These are phyloP conservation scores for Hydrotaea diabolus DNA, from an alignment of 2,888 invertebrate genomes.

Conservation along the genomic window DNA sequence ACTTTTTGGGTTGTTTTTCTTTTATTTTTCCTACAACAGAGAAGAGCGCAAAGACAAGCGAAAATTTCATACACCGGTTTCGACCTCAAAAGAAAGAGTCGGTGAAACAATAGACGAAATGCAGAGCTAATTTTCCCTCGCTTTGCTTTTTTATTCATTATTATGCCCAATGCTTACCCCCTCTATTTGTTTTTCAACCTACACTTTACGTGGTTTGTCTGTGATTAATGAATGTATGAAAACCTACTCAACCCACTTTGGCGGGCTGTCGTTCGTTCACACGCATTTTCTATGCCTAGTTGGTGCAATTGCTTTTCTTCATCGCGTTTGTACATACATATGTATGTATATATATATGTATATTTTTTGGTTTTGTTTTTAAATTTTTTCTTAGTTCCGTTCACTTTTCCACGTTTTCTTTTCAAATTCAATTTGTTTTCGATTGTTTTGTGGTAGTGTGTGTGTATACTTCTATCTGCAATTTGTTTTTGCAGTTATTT, in stretches of 20 bases:
- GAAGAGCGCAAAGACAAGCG: neutral
- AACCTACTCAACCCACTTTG: constrained; percentile 52
- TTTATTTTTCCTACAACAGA: constrained; percentile 37
- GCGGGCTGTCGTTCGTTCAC: neutral
- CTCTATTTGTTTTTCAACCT: neutral
- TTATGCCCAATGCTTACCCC: neutral
- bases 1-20: constrained; percentile 47
- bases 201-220: neutral
- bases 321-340: no score
- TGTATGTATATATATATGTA: neutral
- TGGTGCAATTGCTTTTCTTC: neutral
- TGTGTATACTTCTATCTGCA: neutral
- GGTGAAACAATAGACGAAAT: constrained; percentile 17
- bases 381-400: constrained; percentile 30
- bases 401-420: constrained; percentile 44
- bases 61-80: constrained; percentile 45
- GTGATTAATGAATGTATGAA: constrained; percentile 26
- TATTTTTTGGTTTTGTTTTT: constrained; percentile 7
- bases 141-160: constrained; percentile 33
- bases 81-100: constrained; percentile 50
- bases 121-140: constrained; percentile 45
- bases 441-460: neutral
- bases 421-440: constrained; percentile 16
- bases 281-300: constrained; percentile 16
- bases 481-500: constrained; percentile 33